Percentiles rank a stretch among this genome's conserved stretches.
phyloP scores from a whole-genome alignment of 2,113 vertebrate genomes.

The Merops nubicus region DNA sequence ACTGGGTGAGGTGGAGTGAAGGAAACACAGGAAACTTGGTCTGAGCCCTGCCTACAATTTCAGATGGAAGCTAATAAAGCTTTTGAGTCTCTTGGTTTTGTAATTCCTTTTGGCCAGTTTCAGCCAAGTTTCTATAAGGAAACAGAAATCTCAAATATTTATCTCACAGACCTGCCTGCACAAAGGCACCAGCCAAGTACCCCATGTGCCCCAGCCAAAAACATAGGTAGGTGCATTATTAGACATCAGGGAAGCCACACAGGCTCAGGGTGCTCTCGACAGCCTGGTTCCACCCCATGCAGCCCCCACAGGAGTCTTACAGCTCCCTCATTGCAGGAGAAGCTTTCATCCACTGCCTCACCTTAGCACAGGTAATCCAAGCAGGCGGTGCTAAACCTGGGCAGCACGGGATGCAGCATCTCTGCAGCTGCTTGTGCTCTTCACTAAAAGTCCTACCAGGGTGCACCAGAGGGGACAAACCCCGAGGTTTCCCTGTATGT shows the following conservation, averaged over 20 bases:
- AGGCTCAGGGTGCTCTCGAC: neutral
- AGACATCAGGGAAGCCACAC: neutral
- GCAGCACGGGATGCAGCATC: neutral
- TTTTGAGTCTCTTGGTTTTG: neutral
- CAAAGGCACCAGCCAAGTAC: neutral
- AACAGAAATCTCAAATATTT: neutral
- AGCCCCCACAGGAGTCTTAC: neutral
- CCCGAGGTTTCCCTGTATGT: rapidly evolving
- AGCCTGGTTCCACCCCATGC: neutral
- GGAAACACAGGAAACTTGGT: neutral
- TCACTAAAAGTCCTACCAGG: neutral
- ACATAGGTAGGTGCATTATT: neutral
- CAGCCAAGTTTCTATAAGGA: neutral
- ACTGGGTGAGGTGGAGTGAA: neutral
- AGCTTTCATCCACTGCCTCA: neutral
- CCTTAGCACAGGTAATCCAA: neutral
- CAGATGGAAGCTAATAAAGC: neutral
- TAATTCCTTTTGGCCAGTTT: neutral
- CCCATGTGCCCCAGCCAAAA: neutral
- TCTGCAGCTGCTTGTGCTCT: neutral
- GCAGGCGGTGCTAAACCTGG: neutral
- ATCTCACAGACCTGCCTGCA: neutral
- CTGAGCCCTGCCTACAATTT: neutral
- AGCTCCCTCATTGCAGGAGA: neutral
- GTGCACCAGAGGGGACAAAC: neutral